These are phyloP conservation scores for Pangasius macronema DNA, from an alignment of 2,797 vertebrate species.

Conservation along the genomic window DNA sequence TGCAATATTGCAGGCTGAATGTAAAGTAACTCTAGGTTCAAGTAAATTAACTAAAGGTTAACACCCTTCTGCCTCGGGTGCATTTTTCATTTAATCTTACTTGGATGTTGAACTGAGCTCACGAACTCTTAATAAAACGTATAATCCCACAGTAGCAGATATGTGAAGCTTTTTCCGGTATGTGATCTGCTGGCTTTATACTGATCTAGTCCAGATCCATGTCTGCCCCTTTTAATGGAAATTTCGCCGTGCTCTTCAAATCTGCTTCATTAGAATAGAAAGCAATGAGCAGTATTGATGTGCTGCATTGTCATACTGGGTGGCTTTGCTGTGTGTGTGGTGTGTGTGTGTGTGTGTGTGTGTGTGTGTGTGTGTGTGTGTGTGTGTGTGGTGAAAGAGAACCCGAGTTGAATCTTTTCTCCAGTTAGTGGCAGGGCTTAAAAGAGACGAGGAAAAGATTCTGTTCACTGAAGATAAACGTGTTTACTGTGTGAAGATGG, in stretches of 20 bases:
- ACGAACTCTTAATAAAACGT: background rate
- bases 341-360: slow-evolving; percentile 10
- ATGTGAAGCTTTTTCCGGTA: background rate
- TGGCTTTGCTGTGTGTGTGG: background rate
- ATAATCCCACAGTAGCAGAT: background rate
- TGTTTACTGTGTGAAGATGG: slow-evolving; percentile 47
- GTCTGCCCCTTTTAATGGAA: background rate
- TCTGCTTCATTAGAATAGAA: slow-evolving; percentile 21
- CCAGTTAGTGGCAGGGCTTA: slow-evolving; percentile 38
- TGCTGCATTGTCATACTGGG: background rate
- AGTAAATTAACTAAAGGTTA: background rate
- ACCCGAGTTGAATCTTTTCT: slow-evolving; percentile 7
- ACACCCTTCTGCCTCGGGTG: background rate
- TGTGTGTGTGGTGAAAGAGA: slow-evolving; percentile 33
- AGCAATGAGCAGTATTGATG: slow-evolving; percentile 13
- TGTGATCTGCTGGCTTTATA: background rate
- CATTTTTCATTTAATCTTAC: slow-evolving; percentile 16
- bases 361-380: slow-evolving; percentile 12
- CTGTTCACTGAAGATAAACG: slow-evolving; percentile 48
- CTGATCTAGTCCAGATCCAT: background rate
- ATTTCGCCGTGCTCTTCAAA: background rate
- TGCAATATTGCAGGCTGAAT: background rate
- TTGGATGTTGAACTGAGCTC: background rate
- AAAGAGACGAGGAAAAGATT: slow-evolving; percentile 29
- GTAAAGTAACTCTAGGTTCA: background rate